Conservation (phyloP, 2,888 invertebrate genomes). For the Trichogramma evanescens region DNA sequence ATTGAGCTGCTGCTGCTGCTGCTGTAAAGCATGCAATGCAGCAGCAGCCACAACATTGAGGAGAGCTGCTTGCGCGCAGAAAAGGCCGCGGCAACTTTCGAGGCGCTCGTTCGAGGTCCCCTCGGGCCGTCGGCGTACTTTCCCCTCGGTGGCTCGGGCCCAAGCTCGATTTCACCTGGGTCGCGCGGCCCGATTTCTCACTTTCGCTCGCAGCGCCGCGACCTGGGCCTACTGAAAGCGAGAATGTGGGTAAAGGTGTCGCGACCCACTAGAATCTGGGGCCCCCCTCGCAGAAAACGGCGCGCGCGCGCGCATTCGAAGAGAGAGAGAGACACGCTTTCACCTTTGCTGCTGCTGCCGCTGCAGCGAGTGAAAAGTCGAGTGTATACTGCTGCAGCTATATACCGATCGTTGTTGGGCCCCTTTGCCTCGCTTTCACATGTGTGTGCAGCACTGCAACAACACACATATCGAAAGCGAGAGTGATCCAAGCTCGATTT, state of each 20-base stretch:
- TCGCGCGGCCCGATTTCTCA: slow-evolving; percentile 12
- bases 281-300: neutral
- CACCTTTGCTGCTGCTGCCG: slow-evolving; percentile 24
- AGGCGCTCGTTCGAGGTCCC: no score
- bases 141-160: neutral
- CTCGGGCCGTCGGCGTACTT: neutral
- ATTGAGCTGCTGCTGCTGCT: no score
- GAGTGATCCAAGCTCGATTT: neutral
- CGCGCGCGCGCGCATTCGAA: no score
- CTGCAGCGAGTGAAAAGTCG: no score
- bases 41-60: no score
- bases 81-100: no score
- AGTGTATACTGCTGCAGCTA: slow-evolving; percentile 18
- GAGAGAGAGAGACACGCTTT: slow-evolving; percentile 24
- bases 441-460: neutral
- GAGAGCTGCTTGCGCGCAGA: no score
- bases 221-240: slow-evolving; percentile 24
- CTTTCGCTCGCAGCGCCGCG: slow-evolving; percentile 13
- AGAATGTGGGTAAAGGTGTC: slow-evolving; percentile 35
- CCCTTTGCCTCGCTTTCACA: neutral
- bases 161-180: neutral
- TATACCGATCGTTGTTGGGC: neutral
- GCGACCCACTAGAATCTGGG: slow-evolving; percentile 25
- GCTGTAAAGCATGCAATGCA: no score
- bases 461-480: slow-evolving; percentile 10